phyloP scores from a whole-genome alignment of 2,113 vertebrate genomes.

The Rhipidura dahli region DNA sequence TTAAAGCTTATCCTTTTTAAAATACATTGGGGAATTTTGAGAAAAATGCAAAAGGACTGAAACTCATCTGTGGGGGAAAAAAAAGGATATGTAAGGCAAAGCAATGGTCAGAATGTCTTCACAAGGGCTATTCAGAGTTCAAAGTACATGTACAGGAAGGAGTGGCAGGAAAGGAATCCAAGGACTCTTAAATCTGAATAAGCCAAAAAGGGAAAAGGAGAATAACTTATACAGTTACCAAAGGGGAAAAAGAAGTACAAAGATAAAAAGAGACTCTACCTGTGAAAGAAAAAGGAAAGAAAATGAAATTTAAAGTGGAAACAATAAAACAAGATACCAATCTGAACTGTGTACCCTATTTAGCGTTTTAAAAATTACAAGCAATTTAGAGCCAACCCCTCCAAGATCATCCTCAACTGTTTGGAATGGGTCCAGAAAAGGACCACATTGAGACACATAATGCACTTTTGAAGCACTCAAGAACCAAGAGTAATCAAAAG shows the following conservation, averaged over 20 bases:
- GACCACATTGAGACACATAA: not conserved
- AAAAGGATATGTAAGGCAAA: not conserved
- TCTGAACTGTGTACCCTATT: not conserved
- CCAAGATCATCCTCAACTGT: not conserved
- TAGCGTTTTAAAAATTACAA: not conserved
- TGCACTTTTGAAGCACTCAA: not conserved
- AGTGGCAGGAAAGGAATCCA: conserved; percentile 28
- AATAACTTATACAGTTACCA: not conserved
- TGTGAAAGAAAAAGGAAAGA: not conserved
- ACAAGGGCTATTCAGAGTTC: conserved; percentile 4
- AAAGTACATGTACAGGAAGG: conserved; percentile 19
- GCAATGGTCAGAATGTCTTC: not conserved
- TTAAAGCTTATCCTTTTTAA: not conserved
- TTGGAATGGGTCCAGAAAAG: not conserved
- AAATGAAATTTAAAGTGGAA: not conserved
- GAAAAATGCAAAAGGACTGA: not conserved
- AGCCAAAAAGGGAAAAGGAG: not conserved
- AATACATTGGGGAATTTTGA: not conserved
- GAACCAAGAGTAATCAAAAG: not conserved
- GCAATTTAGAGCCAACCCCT: not conserved
- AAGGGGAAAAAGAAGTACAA: not conserved
- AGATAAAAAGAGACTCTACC: not conserved
- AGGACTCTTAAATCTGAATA: not conserved
- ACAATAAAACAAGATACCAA: not conserved
- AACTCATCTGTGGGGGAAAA: not conserved